Evolutionary conservation across 2,797 vertebrate genomes (phyloP).

Genomic region (Epinephelus coioides): DNA sequence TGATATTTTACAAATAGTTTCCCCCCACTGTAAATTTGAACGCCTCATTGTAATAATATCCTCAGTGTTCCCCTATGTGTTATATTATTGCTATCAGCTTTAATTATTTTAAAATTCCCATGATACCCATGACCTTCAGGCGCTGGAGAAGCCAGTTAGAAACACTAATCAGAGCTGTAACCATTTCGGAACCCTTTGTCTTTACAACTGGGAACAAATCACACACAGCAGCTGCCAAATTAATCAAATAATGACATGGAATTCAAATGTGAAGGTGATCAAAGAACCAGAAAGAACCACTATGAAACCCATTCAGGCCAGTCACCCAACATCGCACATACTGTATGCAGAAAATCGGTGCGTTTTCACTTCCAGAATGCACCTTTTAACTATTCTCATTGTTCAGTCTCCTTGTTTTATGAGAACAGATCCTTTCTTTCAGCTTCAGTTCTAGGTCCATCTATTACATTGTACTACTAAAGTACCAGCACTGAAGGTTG

Average conservation of each 20-base stretch:
- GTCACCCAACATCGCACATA: neutral
- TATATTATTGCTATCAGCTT: neutral
- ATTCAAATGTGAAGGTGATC: neutral
- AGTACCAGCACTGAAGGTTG: slow-evolving; percentile 8
- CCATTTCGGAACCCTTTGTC: neutral
- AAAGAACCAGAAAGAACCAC: neutral
- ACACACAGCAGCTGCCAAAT: neutral
- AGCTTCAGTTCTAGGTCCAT: slow-evolving; percentile 29
- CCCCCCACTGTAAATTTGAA: too few species aligned
- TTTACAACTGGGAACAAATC: neutral
- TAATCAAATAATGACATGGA: slow-evolving; percentile 1
- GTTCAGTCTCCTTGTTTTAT: neutral
- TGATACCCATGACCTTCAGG: neutral
- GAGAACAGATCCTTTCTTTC: slow-evolving; percentile 12
- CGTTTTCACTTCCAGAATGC: neutral
- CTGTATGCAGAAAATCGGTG: too few species aligned
- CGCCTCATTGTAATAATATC: neutral
- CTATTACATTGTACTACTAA: slow-evolving; percentile 4
- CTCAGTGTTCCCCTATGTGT: neutral
- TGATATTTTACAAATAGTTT: neutral
- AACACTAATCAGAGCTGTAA: neutral
- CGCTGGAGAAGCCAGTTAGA: neutral
- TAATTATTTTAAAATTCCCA: neutral
- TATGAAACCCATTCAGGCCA: neutral
- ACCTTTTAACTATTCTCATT: neutral